These are phyloP conservation scores for Galerucella pusilla DNA, from an alignment of 2,888 invertebrate species.

Conservation along the genomic window DNA sequence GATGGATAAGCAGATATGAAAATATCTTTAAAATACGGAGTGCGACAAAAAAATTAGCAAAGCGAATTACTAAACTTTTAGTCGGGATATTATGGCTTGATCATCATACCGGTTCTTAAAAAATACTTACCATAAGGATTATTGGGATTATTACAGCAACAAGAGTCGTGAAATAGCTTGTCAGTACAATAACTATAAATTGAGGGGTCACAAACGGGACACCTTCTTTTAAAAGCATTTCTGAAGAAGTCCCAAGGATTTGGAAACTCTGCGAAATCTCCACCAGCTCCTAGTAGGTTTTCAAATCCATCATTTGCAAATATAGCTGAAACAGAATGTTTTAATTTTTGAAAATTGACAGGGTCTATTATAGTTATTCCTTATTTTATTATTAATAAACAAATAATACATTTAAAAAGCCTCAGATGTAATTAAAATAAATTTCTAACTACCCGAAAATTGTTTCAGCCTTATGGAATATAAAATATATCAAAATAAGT, in stretches of 20 bases:
- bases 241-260: conserved; percentile 24
- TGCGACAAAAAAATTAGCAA: no score
- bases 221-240: conserved; percentile 58
- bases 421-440: no score
- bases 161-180: conserved; percentile 80
- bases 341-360: background rate
- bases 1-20: no score
- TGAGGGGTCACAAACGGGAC: conserved; percentile 81
- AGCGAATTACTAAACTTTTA: no score
- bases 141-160: conserved; percentile 74
- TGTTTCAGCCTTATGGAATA: no score
- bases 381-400: no score
- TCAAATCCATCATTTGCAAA: background rate
- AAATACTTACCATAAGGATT: conserved; percentile 63
- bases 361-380: no score
- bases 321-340: background rate
- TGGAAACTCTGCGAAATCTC: conserved; percentile 22
- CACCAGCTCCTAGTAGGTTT: background rate
- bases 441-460: no score
- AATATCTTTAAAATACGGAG: no score
- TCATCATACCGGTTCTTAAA: background rate
- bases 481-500: background rate
- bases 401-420: no score
- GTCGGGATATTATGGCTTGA: no score
- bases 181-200: conserved; percentile 82